Evolutionary conservation across 2,888 invertebrate species (phyloP).

Genomic region (Agrotis puta): DNA sequence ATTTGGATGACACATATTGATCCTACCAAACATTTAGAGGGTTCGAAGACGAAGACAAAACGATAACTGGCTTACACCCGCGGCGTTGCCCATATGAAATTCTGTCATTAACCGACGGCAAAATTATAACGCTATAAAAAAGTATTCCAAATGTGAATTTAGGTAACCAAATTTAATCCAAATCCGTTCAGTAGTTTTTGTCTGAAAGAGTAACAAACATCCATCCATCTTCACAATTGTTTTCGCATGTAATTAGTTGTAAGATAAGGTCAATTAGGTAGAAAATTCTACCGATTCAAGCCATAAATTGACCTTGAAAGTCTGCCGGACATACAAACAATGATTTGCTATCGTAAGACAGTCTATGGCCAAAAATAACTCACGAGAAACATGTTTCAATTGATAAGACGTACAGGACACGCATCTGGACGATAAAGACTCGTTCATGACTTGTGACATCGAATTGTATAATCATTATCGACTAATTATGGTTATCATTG

Average conservation of each 20-base stretch:
- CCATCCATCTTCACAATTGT: no score
- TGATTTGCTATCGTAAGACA: background rate
- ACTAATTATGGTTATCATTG: background rate
- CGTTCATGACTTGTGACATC: background rate
- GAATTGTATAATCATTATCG: background rate
- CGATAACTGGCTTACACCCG: no score
- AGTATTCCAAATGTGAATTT: no score
- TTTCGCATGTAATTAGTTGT: no score
- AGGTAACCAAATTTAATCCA: no score
- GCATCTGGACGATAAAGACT: background rate
- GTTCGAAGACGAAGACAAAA: no score
- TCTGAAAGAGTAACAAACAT: no score
- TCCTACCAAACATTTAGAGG: background rate
- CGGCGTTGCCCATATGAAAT: no score
- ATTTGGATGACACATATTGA: background rate
- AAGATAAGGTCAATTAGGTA: no score
- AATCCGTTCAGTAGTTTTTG: no score
- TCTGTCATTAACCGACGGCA: no score
- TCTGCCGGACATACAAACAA: background rate
- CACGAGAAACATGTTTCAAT: background rate
- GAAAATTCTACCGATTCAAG: background rate
- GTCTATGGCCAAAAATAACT: slow-evolving; percentile 2
- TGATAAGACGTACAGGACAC: background rate
- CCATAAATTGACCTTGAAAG: background rate
- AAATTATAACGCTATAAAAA: no score